Evolutionary conservation across 1,140 invertebrate genomes (phyloP).

Genomic region (Drosophila ercepeae): DNA sequence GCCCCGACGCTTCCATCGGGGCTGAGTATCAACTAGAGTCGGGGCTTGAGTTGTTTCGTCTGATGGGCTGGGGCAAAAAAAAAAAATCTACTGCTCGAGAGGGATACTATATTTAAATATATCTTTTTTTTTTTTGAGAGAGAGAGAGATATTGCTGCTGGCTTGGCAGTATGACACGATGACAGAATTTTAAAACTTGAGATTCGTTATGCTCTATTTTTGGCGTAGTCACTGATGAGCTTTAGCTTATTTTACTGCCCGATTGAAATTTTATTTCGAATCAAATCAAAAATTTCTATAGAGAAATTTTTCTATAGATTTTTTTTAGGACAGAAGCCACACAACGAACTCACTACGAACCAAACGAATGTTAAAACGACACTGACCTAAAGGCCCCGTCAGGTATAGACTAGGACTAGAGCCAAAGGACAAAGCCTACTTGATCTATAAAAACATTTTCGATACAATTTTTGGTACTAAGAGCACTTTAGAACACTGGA

Average conservation of each 20-base stretch:
- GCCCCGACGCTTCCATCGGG: too few species aligned
- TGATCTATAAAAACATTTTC: neutral
- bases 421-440: neutral
- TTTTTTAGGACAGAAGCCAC: neutral
- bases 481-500: too few species aligned
- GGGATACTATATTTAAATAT: neutral
- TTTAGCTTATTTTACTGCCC: neutral
- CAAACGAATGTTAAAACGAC: neutral
- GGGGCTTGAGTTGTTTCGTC: too few species aligned
- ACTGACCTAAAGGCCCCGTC: neutral
- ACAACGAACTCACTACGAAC: slow-evolving; percentile 7
- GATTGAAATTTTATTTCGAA: too few species aligned
- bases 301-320: neutral
- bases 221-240: neutral
- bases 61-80: neutral
- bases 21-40: too few species aligned
- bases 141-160: neutral
- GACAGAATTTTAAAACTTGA: neutral
- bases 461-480: too few species aligned
- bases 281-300: neutral
- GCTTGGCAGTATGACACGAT: neutral
- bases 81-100: neutral
- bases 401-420: neutral
- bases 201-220: neutral
- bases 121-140: too few species aligned